phyloP scores from a whole-genome alignment of 2,113 vertebrate genomes.

The Casuarius casuarius region DNA sequence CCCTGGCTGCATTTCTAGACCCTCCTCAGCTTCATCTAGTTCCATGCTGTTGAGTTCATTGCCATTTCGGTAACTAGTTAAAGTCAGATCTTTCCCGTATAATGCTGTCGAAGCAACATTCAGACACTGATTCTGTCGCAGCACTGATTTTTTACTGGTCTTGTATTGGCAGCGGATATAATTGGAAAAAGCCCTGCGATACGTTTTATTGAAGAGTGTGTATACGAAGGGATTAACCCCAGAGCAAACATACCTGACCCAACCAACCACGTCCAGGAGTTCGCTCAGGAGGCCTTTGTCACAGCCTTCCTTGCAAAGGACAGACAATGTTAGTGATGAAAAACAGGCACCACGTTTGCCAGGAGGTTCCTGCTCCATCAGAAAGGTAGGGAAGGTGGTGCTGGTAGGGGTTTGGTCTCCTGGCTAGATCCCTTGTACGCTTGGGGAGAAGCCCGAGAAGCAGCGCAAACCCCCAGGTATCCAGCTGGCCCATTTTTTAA shows the following conservation, averaged over 20 bases:
- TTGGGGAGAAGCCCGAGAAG: neutral
- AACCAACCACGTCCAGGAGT: slow-evolving; percentile 95
- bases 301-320: slow-evolving; percentile 89
- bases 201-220: slow-evolving; percentile 97
- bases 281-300: slow-evolving; percentile 87
- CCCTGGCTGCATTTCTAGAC: slow-evolving; percentile 83
- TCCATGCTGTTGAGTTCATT: slow-evolving; percentile 77
- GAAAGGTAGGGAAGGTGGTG: slow-evolving; percentile 11
- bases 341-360: slow-evolving; percentile 92
- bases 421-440: neutral
- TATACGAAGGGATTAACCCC: slow-evolving; percentile 97
- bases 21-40: slow-evolving; percentile 73
- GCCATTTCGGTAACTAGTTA: slow-evolving; percentile 84
- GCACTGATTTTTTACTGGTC: slow-evolving; percentile 70
- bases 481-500: neutral
- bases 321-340: slow-evolving; percentile 97
- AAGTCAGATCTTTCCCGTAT: slow-evolving; percentile 81
- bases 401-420: slow-evolving; percentile 22
- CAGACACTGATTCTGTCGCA: slow-evolving; percentile 82
- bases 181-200: slow-evolving; percentile 93
- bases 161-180: slow-evolving; percentile 92
- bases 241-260: slow-evolving; percentile 98
- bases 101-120: slow-evolving; percentile 80
- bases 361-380: slow-evolving; percentile 28
- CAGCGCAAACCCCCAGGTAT: fast-evolving